Evolutionary conservation across 2,888 invertebrate species (phyloP), one percentile per base, ranked within the genome.

Genomic region (Papilio elwesi): DNA sequence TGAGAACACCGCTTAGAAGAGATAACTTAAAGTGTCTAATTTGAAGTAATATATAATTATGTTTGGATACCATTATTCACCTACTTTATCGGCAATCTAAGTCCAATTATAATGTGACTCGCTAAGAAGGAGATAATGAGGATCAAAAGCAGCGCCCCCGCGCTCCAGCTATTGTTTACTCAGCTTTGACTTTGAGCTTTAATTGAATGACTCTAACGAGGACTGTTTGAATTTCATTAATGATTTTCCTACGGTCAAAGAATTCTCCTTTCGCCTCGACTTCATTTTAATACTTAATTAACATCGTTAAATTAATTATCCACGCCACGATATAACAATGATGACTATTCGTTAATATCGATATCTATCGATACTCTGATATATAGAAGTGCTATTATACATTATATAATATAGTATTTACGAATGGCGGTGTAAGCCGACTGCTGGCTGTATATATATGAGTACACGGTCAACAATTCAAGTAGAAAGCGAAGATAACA

Each of bases 121-220:
- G 51, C 12, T 57, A 36, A 36, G 59, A 15, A 48, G 26, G 53
- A 59, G 59, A 68, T 68, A 68, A 68, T 59, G 68, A 68, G 15
- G 59, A 70, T 64, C 70, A 70, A 64, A 70, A 63, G n/a, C 53
- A 63, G 48, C 13, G 59, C n/a, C 59, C 4, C 55, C 48, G 52
- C 53, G n/a, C 48, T 47, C 48, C 62, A 47, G 47, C 63, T 62
- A 53, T 64, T 70, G 70, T 70, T 64, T 64, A 47, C 52, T 70
- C 53, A n/a, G 70, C 70, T 63, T 70, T 48, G 64, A 64, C 64
- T 70, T 64, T 64, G 53, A 55, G 70, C 63, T 70, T 64, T 70
- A 70, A 70, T 63, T 70, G 48, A 70, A 70, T 64, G 70, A 57
- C 43, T 48, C 53, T 70, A 70, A 70, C 52, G 64, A 70, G 63